phyloP scores from a whole-genome alignment of 1,140 invertebrate genomes.

The Nasonia vitripennis region DNA sequence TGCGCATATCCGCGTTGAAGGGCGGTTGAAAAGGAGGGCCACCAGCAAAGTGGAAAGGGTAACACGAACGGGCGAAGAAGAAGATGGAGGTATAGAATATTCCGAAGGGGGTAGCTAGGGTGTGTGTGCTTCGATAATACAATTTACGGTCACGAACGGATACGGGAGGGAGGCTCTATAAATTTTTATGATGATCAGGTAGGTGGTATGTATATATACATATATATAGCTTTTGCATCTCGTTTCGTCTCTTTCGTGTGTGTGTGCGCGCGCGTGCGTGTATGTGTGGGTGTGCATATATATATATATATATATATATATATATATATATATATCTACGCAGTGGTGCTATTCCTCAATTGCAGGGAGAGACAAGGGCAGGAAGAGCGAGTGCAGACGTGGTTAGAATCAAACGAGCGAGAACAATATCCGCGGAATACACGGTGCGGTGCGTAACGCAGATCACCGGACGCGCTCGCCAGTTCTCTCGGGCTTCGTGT shows the following conservation, averaged over 20 bases:
- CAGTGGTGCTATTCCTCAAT: constrained; percentile 13
- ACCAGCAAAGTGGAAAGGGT: neutral
- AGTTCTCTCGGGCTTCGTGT: neutral
- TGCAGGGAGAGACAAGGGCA: neutral
- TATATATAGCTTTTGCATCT: neutral
- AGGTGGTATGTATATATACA: constrained; percentile 57
- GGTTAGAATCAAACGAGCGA: constrained; percentile 65
- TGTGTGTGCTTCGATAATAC: constrained; percentile 69
- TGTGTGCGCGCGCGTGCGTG: no score
- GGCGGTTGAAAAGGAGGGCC: neutral
- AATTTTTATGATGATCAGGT: constrained; percentile 75
- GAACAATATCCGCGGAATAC: neutral
- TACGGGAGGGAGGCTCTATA: constrained; percentile 63
- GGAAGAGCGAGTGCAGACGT: constrained; percentile 56
- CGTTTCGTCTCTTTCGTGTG: neutral
- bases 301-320: no score
- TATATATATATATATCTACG: neutral
- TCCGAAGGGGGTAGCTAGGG: constrained; percentile 57
- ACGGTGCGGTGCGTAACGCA: neutral
- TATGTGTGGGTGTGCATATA: no score
- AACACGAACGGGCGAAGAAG: constrained; percentile 7
- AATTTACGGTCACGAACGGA: constrained; percentile 68
- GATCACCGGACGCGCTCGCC: neutral
- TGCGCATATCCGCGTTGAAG: neutral
- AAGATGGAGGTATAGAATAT: constrained; percentile 44